Evolutionary conservation across 2,888 invertebrate genomes (phyloP).

Genomic region (Drosophila paranaensis): DNA sequence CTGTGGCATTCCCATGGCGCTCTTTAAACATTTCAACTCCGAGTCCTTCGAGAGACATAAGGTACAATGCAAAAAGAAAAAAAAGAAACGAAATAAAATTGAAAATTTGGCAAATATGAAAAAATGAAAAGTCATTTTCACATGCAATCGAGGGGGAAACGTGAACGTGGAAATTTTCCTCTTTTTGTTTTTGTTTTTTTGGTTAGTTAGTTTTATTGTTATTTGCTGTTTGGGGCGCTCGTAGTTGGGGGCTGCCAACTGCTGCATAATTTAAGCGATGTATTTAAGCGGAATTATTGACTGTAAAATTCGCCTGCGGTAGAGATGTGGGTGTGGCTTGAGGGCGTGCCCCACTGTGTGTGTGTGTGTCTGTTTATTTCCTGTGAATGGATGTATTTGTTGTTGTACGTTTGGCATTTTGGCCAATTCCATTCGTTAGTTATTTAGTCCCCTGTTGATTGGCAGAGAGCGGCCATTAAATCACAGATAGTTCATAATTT

Average conservation of each 20-base stretch:
- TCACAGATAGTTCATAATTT: conserved; percentile 1
- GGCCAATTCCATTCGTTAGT: conserved; percentile 4
- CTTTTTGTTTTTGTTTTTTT: conserved; percentile 34
- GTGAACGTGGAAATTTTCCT: conserved; percentile 28
- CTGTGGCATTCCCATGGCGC: conserved; percentile 68
- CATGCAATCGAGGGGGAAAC: conserved; percentile 38
- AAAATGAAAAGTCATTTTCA: conserved; percentile 64
- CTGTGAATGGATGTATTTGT: conserved; percentile 12
- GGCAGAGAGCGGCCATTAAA: not conserved
- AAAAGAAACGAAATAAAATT: conserved; percentile 11
- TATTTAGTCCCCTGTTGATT: conserved; percentile 6
- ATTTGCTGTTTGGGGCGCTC: conserved; percentile 15
- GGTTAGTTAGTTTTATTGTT: conserved; percentile 52
- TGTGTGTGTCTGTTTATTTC: conserved; percentile 2
- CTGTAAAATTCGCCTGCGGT: conserved; percentile 54
- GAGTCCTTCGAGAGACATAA: conserved; percentile 49
- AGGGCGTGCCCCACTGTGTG: not conserved
- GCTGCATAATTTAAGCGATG: conserved; percentile 72
- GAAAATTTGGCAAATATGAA: conserved; percentile 41
- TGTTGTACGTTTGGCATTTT: conserved; percentile 6
- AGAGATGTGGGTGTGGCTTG: not conserved
- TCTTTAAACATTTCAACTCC: conserved; percentile 65
- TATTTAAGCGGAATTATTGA: conserved; percentile 79
- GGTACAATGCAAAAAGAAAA: conserved; percentile 34
- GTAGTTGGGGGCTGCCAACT: conserved; percentile 37